Evolutionary conservation across 2,797 vertebrate genomes (phyloP).

Genomic region (Geotrypetes seraphini): DNA sequence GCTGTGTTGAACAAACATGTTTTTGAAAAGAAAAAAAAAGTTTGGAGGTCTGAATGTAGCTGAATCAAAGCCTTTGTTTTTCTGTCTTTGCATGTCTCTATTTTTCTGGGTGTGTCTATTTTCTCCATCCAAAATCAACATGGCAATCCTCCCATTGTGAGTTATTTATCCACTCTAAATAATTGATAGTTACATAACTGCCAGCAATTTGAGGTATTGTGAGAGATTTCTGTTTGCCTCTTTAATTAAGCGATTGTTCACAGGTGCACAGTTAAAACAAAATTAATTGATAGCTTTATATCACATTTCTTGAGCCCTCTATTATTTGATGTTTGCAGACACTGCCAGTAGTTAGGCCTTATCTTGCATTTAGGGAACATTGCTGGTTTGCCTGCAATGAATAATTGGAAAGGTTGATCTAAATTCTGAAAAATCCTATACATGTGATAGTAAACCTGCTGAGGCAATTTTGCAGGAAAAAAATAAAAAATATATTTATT

Average conservation of each 20-base stretch:
- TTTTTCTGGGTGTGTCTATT: constrained; percentile 34
- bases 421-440: constrained; percentile 43
- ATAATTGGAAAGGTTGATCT: constrained; percentile 38
- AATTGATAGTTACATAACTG: constrained; percentile 59
- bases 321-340: constrained; percentile 46
- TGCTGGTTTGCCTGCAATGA: constrained; percentile 40
- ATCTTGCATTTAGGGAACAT: constrained; percentile 27
- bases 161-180: constrained; percentile 58
- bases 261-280: constrained; percentile 66
- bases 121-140: constrained; percentile 36
- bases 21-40: too few species aligned
- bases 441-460: constrained; percentile 30
- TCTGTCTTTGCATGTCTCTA: constrained; percentile 32
- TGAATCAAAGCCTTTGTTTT: constrained; percentile 20
- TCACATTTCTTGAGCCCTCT: constrained; percentile 37
- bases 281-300: constrained; percentile 68
- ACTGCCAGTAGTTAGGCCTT: constrained; percentile 34
- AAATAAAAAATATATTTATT: constrained; percentile 40
- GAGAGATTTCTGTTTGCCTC: constrained; percentile 62
- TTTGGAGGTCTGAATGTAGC: constrained; percentile 30
- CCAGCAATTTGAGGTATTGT: constrained; percentile 53
- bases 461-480: constrained; percentile 36
- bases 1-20: too few species aligned
- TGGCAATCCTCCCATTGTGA: constrained; percentile 57
- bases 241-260: constrained; percentile 67